Percentiles rank a stretch among this genome's conserved stretches.
Evolutionary conservation across 2,888 invertebrate species (phyloP).

Genomic region (Ctenicera cuprea): DNA sequence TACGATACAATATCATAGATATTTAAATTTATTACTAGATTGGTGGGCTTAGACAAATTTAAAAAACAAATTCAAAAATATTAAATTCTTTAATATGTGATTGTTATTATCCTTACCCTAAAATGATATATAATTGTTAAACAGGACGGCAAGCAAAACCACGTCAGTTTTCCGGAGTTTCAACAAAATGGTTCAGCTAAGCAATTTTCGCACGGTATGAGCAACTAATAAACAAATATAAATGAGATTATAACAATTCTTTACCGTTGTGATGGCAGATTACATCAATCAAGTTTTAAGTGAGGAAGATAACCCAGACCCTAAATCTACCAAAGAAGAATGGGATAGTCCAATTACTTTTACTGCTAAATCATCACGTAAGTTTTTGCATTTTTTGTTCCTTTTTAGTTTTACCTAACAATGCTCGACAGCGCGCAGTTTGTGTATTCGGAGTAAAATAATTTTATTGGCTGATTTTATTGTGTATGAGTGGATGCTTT

Average conservation of each 20-base stretch:
- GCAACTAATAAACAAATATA: conserved; percentile 42
- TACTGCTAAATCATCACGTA: conserved; percentile 92
- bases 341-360: conserved; percentile 93
- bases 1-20: no score
- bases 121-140: background rate
- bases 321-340: conserved; percentile 80
- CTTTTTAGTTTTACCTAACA: conserved; percentile 7
- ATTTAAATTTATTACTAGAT: no score
- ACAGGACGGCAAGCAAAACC: conserved; percentile 90
- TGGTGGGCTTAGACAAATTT: no score
- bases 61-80: no score
- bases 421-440: conserved; percentile 11
- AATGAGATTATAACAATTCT: conserved; percentile 7
- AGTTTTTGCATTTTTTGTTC: conserved; percentile 71
- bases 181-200: conserved; percentile 92
- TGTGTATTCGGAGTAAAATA: background rate
- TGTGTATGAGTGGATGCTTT: conserved; percentile 17
- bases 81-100: no score
- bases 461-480: conserved; percentile 20
- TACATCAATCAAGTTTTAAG: conserved; percentile 90
- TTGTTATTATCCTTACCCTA: no score
- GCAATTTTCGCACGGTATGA: conserved; percentile 89
- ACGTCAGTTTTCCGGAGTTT: conserved; percentile 92
- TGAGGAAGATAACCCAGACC: conserved; percentile 76
- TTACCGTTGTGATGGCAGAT: conserved; percentile 70